Evolutionary conservation across 2,888 invertebrate species (phyloP).

Genomic region (Drosophila suboccidentalis): DNA sequence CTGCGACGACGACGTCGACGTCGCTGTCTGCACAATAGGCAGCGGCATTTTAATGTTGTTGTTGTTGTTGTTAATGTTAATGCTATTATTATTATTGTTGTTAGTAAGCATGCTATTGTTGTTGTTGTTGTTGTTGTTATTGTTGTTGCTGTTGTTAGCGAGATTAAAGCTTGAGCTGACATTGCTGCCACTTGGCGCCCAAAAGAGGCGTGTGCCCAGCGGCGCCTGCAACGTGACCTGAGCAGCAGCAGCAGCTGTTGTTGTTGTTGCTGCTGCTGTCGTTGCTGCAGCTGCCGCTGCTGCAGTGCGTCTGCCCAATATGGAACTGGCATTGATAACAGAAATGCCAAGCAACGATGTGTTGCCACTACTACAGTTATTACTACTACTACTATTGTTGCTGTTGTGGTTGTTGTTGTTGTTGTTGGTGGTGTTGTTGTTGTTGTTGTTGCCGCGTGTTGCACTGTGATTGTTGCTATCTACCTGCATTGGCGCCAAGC

Average conservation of each 20-base stretch:
- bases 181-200: slow-evolving; percentile 41
- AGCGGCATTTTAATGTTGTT: slow-evolving; percentile 63
- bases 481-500: slow-evolving; percentile 94
- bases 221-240: slow-evolving; percentile 45
- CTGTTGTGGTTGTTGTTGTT: slow-evolving; percentile 1
- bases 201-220: slow-evolving; percentile 51
- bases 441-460: slow-evolving; percentile 32
- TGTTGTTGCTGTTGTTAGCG: slow-evolving; percentile 64
- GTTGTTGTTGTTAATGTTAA: slow-evolving; percentile 58
- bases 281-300: slow-evolving; percentile 16
- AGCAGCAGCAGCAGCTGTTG: slow-evolving; percentile 13
- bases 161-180: slow-evolving; percentile 47
- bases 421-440: slow-evolving; percentile 17
- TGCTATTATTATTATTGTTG: slow-evolving; percentile 57
- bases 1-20: slow-evolving; percentile 33
- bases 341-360: slow-evolving; percentile 50
- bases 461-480: slow-evolving; percentile 76
- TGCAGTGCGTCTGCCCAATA: slow-evolving; percentile 42
- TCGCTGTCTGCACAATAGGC: slow-evolving; percentile 63
- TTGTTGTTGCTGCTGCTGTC: slow-evolving; percentile 8
- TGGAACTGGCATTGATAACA: slow-evolving; percentile 42
- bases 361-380: slow-evolving; percentile 1
- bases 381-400: slow-evolving; percentile 4
- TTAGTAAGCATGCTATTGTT: slow-evolving; percentile 64
- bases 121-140: slow-evolving; percentile 62